phyloP scores from a whole-genome alignment of 2,888 invertebrate species.

The Oscheius sp. region DNA sequence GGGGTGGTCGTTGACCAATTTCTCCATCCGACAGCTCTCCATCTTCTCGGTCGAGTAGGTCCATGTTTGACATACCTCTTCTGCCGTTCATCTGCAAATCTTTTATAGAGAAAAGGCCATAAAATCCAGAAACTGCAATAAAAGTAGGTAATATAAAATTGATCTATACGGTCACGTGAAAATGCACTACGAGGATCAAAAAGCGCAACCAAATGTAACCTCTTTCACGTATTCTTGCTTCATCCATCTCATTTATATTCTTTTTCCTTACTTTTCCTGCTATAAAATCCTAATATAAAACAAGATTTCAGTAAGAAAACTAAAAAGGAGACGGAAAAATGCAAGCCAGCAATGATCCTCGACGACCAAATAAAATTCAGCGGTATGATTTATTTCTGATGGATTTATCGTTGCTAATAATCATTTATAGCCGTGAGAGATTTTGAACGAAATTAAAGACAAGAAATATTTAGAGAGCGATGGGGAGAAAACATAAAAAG shows the following conservation, averaged over 20 bases:
- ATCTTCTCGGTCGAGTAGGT: neutral
- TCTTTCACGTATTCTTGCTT: neutral
- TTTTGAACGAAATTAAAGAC: neutral
- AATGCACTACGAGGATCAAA: neutral
- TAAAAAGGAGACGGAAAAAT: constrained; percentile 12
- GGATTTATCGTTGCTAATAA: neutral
- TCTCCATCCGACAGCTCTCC: constrained; percentile 14
- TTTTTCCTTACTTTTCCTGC: neutral
- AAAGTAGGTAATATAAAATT: neutral
- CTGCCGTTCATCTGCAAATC: too few species aligned
- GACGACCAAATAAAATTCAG: constrained; percentile 23
- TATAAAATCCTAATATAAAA: neutral
- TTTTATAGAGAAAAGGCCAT: neutral
- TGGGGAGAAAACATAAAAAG: too few species aligned
- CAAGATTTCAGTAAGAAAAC: neutral
- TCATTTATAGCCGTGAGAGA: neutral
- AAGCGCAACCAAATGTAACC: neutral
- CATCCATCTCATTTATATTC: neutral
- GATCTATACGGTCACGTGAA: neutral
- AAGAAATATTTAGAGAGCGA: neutral
- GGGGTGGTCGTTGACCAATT: too few species aligned
- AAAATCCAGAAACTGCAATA: neutral
- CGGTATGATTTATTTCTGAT: neutral
- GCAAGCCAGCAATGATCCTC: constrained; percentile 35
- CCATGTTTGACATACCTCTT: too few species aligned